Conservation (phyloP, 2,113 vertebrate genomes). For the Xenopus borealis region DNA sequence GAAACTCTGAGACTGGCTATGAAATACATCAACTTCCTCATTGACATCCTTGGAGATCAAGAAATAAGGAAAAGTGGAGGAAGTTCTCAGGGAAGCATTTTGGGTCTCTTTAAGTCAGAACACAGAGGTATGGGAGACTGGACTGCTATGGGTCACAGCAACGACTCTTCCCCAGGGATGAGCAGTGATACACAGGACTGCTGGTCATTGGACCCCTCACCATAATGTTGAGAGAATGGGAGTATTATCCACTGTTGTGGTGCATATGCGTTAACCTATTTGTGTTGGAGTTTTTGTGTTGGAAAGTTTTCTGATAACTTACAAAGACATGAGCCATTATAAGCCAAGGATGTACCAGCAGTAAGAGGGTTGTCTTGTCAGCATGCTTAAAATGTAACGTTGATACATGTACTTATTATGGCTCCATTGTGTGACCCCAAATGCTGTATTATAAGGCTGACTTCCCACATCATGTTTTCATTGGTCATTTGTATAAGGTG, state of each 20-base stretch:
- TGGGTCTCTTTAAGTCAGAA: conserved; percentile 62
- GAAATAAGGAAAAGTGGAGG: conserved; percentile 64
- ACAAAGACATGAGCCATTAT: too few relatives aligned
- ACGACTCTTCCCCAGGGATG: conserved; percentile 70
- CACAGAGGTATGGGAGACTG: conserved; percentile 64
- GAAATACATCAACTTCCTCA: conserved; percentile 96
- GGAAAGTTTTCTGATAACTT: conserved; percentile 2
- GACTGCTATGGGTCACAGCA: conserved; percentile 67
- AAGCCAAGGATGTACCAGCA: too few relatives aligned
- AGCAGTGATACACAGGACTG: conserved; percentile 69
- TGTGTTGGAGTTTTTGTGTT: too few relatives aligned
- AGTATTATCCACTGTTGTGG: not conserved
- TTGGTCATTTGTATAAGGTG: too few relatives aligned
- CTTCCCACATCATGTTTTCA: too few relatives aligned
- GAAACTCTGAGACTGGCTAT: conserved; percentile 95
- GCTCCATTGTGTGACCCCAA: too few relatives aligned
- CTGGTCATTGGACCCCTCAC: conserved; percentile 60
- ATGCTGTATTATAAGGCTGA: too few relatives aligned
- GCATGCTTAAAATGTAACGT: too few relatives aligned
- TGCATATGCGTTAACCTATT: not conserved
- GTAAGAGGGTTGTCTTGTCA: too few relatives aligned
- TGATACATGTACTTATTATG: too few relatives aligned
- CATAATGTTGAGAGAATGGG: conserved; percentile 36
- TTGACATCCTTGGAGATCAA: conserved; percentile 84
- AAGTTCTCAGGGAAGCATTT: conserved; percentile 56